phyloP scores from a whole-genome alignment of 2,888 invertebrate species.

The Andrena bicolor region DNA sequence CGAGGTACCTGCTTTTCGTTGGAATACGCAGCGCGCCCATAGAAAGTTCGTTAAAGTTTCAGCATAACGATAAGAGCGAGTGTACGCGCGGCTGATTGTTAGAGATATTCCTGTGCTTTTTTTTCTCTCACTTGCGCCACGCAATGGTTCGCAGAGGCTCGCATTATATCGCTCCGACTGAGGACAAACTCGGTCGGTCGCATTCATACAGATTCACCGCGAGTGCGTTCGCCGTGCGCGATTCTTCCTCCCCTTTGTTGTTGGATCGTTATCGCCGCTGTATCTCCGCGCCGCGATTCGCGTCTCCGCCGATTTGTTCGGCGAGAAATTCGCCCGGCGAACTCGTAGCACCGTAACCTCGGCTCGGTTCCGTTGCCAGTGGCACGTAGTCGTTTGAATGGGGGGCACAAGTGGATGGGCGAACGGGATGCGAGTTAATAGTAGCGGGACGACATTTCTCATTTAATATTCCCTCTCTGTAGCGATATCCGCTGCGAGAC shows the following conservation, averaged over 20 bases:
- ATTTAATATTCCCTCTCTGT: conserved; percentile 48
- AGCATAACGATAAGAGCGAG: neutral
- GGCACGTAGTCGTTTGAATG: conserved; percentile 21
- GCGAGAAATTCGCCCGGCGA: conserved; percentile 36
- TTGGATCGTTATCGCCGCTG: conserved; percentile 26
- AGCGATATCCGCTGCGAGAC: conserved; percentile 19
- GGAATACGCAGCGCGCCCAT: too few relatives aligned
- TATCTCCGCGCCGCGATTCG: conserved; percentile 20
- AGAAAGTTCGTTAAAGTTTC: neutral
- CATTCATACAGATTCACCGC: conserved; percentile 3
- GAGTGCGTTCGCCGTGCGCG: conserved; percentile 19
- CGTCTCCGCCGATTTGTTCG: conserved; percentile 24
- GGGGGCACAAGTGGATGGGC: conserved; percentile 49
- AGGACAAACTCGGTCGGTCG: conserved; percentile 14
- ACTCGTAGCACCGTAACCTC: conserved; percentile 34
- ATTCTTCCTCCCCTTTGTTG: conserved; percentile 35
- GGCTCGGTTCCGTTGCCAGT: conserved; percentile 32
- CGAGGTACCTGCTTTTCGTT: too few relatives aligned
- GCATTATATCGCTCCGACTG: conserved; percentile 15
- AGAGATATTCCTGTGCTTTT: neutral
- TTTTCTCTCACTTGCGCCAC: neutral
- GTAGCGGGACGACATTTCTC: conserved; percentile 34
- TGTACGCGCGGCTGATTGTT: neutral
- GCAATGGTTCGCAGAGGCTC: neutral
- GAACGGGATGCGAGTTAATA: conserved; percentile 57